Evolutionary conservation across 2,797 vertebrate genomes (phyloP).

Genomic region (Syngnathus acus): DNA sequence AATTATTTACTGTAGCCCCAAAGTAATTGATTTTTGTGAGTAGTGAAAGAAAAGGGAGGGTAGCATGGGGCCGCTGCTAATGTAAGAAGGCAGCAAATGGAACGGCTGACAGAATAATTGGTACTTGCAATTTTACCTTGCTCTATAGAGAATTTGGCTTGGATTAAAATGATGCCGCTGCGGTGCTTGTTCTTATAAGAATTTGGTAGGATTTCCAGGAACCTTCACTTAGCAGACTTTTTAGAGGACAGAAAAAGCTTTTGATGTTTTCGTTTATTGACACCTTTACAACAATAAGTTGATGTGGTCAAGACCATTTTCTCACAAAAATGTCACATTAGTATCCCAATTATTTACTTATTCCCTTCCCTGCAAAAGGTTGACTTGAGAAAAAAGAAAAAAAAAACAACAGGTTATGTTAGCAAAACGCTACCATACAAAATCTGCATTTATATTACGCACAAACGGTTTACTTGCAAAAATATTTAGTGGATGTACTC

Average conservation of each 20-base stretch:
- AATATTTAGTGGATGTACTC: no score
- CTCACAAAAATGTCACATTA: no score
- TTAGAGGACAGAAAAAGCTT: not conserved
- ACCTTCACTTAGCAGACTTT: not conserved
- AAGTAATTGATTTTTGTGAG: slow-evolving; percentile 57
- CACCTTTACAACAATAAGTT: no score
- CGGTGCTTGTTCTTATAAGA: slow-evolving; percentile 25
- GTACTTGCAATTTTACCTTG: slow-evolving; percentile 43
- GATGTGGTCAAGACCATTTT: no score
- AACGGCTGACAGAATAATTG: slow-evolving; percentile 53
- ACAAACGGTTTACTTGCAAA: no score
- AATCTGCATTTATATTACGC: no score
- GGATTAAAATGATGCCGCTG: slow-evolving; percentile 39
- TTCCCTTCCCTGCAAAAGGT: no score
- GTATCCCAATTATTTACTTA: no score
- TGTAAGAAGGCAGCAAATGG: slow-evolving; percentile 45
- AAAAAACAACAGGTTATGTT: no score
- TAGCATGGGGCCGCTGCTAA: slow-evolving; percentile 21
- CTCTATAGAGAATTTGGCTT: slow-evolving; percentile 39
- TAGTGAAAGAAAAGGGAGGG: slow-evolving; percentile 26
- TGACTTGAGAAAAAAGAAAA: no score
- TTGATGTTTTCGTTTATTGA: slow-evolving; percentile 15
- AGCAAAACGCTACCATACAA: no score
- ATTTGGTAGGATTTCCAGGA: not conserved
- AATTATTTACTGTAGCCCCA: slow-evolving; percentile 52